Base-by-base conservation (phyloP, 2,888 invertebrate species). In the Eubasilissa splendida region DNA sequence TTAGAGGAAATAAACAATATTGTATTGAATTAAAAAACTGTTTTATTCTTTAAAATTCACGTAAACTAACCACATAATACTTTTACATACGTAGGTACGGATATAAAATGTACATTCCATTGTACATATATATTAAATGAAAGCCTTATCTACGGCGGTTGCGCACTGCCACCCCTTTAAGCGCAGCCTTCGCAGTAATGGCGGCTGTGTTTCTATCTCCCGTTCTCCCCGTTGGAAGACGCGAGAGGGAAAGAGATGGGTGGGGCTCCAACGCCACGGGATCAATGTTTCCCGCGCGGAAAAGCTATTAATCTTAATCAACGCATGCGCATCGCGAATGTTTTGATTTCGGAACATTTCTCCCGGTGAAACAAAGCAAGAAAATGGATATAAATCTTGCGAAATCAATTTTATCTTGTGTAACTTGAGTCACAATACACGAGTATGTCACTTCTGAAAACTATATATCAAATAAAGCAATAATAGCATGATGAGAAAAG, bases 261-360 rank as follows among this genome's bases (percentile, higher is more conserved):
- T 59, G 71, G 77, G 53, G 65, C 65, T 8, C 31, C 52, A 65
- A 53, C 53, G 56, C 42, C 33, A n/a, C 58, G 52, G 68, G 81
- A 83, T 83, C 83, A 83, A 83, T 83, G 83, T 80, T 83, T 78
- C 80, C 76, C 58, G 54, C 12, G 65, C 65, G 81, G 81, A 81
- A 83, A 83, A 83, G 78, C 58, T 79, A 81, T 83, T 73, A 65
- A 83, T 83, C 82, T 80, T 76, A 63, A 60, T 42, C 74, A 54
- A 31, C 70, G 80, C 80, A 77, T 83, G 83, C 83, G 83, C 80
- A 74, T 0, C 54, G 31, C 7, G 33, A 53, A 52, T 76, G 4
- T n/a, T 31, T 63, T 33, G 63, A 63, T 33, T 12, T 33, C 4
- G 7, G 33, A 7, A 63, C 12, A 33, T 22, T 33, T 63, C 33